Percentiles rank a stretch among this genome's conserved stretches.
Conservation (phyloP, 1,140 invertebrate species). For the Hyles euphorbiae region DNA sequence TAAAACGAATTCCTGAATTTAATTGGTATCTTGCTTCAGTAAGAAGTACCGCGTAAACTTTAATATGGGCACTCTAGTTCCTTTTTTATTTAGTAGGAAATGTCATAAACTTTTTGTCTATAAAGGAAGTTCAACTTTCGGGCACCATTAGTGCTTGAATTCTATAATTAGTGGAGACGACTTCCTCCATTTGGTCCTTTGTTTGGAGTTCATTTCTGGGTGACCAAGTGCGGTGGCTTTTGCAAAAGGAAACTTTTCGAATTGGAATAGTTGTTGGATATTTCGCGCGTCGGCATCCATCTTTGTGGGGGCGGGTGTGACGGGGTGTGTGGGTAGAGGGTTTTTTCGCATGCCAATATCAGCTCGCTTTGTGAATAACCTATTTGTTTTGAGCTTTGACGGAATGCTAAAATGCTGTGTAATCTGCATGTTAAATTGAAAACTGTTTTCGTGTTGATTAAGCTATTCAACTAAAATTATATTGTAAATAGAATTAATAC, state of each 20-base stretch:
- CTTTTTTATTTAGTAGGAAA: no score
- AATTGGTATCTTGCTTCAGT: no score
- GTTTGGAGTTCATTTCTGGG: constrained; percentile 37
- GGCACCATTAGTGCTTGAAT: no score
- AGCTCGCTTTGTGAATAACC: constrained; percentile 43
- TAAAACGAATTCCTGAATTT: no score
- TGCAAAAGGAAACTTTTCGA: constrained; percentile 60
- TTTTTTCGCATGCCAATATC: constrained; percentile 47
- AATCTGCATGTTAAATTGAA: constrained; percentile 8
- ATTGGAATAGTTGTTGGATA: constrained; percentile 67
- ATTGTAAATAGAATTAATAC: not conserved
- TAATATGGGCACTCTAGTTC: no score
- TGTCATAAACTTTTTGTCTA: no score
- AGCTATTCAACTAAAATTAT: not conserved
- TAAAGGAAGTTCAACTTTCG: no score
- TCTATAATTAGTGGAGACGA: no score
- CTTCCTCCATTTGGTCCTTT: constrained; percentile 11
- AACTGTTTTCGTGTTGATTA: not conserved
- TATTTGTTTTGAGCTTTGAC: constrained; percentile 34
- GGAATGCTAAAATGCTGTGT: constrained; percentile 11
- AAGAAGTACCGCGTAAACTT: no score
- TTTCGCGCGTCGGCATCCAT: constrained; percentile 54
- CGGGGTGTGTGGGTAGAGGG: constrained; percentile 26
- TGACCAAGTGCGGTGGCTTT: constrained; percentile 38
- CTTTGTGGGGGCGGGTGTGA: constrained; percentile 46